phyloP scores from a whole-genome alignment of 2,113 vertebrate genomes.

The Bothrops jararaca region DNA sequence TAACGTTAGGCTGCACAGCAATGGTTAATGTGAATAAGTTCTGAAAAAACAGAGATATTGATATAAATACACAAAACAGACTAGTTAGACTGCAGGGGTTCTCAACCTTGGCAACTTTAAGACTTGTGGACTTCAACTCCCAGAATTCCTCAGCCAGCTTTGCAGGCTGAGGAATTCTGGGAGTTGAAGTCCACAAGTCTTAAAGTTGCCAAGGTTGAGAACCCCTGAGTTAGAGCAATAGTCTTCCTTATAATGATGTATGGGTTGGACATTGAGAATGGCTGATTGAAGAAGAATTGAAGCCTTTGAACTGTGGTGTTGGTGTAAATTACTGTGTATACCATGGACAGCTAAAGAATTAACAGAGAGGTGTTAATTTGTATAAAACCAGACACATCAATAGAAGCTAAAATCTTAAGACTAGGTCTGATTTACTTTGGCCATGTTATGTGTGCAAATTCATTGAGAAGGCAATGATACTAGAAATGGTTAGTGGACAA shows the following conservation, averaged over 20 bases:
- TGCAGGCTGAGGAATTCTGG: no score
- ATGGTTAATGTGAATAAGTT: neutral
- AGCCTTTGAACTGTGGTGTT: neutral
- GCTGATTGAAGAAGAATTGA: neutral
- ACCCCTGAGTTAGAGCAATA: no score
- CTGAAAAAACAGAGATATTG: neutral
- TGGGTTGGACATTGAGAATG: neutral
- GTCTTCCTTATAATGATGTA: neutral
- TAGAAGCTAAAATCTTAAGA: neutral
- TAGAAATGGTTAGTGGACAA: neutral
- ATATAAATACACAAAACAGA: neutral
- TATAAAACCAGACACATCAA: neutral
- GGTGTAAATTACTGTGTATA: neutral
- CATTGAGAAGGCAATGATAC: neutral
- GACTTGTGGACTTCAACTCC: no score
- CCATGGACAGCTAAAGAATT: neutral
- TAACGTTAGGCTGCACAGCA: neutral
- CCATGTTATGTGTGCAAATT: neutral
- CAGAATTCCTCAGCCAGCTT: no score
- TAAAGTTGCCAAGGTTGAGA: no score
- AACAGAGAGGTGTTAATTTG: neutral
- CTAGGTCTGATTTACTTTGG: neutral
- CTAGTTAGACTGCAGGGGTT: no score
- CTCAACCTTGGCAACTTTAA: no score
- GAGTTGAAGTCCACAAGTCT: no score